Evolutionary conservation across 2,888 invertebrate genomes (phyloP).

Genomic region (Dicyrtomina minuta): DNA sequence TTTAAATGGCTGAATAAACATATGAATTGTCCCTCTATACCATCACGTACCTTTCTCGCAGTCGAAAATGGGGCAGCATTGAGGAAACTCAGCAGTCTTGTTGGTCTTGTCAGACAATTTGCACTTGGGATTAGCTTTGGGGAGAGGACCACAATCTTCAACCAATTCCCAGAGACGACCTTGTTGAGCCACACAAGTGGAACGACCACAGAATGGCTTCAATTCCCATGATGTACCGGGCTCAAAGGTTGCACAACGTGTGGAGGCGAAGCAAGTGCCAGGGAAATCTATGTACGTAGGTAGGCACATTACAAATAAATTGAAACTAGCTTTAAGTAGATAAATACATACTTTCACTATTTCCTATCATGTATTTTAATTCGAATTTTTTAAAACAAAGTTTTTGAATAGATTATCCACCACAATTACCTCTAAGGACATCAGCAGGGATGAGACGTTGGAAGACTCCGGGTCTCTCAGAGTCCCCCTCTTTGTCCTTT

Average conservation of each 20-base stretch:
- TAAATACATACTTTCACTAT: neutral
- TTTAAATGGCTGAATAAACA: too few species aligned
- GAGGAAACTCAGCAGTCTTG: conserved; percentile 84
- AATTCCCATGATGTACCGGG: conserved; percentile 83
- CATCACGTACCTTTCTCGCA: conserved; percentile 73
- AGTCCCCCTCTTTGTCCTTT: conserved; percentile 60
- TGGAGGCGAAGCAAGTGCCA: conserved; percentile 87
- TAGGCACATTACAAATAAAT: too few species aligned
- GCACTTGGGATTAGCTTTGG: conserved; percentile 83
- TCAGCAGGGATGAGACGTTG: conserved; percentile 84
- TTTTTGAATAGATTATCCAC: neutral
- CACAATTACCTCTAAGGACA: conserved; percentile 78
- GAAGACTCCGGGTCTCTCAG: conserved; percentile 69
- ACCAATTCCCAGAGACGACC: conserved; percentile 75
- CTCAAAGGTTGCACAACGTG: conserved; percentile 82
- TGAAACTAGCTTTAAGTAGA: neutral
- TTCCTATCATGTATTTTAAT: neutral
- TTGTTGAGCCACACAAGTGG: conserved; percentile 73
- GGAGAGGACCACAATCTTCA: conserved; percentile 86
- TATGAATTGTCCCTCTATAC: too few species aligned
- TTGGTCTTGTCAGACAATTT: conserved; percentile 83
- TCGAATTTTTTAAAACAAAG: too few species aligned
- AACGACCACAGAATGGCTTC: conserved; percentile 86
- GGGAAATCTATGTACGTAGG: conserved; percentile 72
- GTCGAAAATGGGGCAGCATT: conserved; percentile 80